A percentile compares a stretch with the other conserved stretches of the same genome.
Conservation (phyloP, 2,888 invertebrate species). For the Microctonus aethiopoides region DNA sequence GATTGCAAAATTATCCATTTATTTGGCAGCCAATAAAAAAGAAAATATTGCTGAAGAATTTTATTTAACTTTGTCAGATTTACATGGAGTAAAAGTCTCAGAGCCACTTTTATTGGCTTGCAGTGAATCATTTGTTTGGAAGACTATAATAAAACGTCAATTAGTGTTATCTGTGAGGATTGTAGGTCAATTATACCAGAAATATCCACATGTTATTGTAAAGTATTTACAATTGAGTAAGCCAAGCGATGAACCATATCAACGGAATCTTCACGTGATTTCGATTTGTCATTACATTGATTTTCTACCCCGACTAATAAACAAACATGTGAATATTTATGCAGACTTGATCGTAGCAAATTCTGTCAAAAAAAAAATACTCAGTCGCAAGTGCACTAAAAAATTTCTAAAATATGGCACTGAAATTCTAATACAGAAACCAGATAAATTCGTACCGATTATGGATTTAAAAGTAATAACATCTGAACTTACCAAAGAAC, state of each 20-base stretch:
- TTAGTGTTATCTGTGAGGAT: slow-evolving; percentile 40
- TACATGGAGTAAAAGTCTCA: slow-evolving; percentile 48
- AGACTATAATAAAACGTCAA: slow-evolving; percentile 34
- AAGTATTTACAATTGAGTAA: slow-evolving; percentile 51
- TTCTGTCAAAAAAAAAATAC: background rate
- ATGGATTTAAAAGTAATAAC: slow-evolving; percentile 48
- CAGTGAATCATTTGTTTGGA: slow-evolving; percentile 48
- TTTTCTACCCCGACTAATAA: slow-evolving; percentile 49
- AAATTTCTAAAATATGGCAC: slow-evolving; percentile 51
- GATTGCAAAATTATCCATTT: slow-evolving; percentile 47
- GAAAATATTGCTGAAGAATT: slow-evolving; percentile 51
- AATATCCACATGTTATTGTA: slow-evolving; percentile 51
- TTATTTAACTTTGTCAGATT: slow-evolving; percentile 41
- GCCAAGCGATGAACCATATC: background rate
- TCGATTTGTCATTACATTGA: slow-evolving; percentile 33
- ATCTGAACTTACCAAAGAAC: slow-evolving; percentile 32
- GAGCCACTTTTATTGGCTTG: slow-evolving; percentile 53
- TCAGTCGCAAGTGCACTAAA: slow-evolving; percentile 48
- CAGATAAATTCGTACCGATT: slow-evolving; percentile 43
- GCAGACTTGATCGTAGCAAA: slow-evolving; percentile 41
- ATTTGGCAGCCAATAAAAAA: slow-evolving; percentile 35
- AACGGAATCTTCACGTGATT: slow-evolving; percentile 19
- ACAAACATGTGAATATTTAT: slow-evolving; percentile 48
- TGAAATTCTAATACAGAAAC: slow-evolving; percentile 44
- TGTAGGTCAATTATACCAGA: slow-evolving; percentile 41